These are phyloP conservation scores for Gastracanthus pulcherrimus DNA, from an alignment of 2,888 invertebrate species.

Conservation along the genomic window DNA sequence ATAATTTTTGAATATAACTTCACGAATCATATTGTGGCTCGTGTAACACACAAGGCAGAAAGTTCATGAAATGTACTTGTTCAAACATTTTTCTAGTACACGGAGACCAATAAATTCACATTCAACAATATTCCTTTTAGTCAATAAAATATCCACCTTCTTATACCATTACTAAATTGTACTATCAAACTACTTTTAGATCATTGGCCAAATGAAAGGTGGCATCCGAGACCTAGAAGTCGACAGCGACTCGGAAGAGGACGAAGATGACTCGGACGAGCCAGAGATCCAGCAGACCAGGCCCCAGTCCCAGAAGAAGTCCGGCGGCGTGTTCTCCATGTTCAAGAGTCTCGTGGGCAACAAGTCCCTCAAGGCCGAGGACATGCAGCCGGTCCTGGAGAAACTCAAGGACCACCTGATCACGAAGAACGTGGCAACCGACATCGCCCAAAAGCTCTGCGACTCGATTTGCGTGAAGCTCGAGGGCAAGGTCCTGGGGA, in stretches of 20 bases:
- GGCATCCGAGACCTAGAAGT: constrained; percentile 90
- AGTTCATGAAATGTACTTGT: too few species aligned
- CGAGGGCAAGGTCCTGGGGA: constrained; percentile 95
- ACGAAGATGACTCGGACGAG: constrained; percentile 80
- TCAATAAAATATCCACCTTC: background rate
- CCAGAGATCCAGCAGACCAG: constrained; percentile 68
- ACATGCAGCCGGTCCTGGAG: constrained; percentile 92
- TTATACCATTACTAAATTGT: too few species aligned
- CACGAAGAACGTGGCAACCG: constrained; percentile 97
- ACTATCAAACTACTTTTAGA: constrained; percentile 77
- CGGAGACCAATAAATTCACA: too few species aligned
- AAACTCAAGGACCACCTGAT: constrained; percentile 97
- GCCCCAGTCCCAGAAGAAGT: constrained; percentile 69
- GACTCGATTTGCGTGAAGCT: constrained; percentile 94
- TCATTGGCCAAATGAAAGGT: constrained; percentile 92
- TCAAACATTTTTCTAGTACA: too few species aligned
- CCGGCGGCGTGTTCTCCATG: constrained; percentile 88
- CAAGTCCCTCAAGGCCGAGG: constrained; percentile 89
- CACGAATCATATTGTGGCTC: too few species aligned
- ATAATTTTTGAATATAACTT: too few species aligned
- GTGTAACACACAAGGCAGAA: too few species aligned
- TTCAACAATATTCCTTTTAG: too few species aligned
- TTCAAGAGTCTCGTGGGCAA: constrained; percentile 93
- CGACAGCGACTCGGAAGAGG: constrained; percentile 84
- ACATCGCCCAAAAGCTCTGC: constrained; percentile 95